These are phyloP conservation scores for Orius insidiosus DNA, from an alignment of 1,140 invertebrate genomes.

Conservation along the genomic window DNA sequence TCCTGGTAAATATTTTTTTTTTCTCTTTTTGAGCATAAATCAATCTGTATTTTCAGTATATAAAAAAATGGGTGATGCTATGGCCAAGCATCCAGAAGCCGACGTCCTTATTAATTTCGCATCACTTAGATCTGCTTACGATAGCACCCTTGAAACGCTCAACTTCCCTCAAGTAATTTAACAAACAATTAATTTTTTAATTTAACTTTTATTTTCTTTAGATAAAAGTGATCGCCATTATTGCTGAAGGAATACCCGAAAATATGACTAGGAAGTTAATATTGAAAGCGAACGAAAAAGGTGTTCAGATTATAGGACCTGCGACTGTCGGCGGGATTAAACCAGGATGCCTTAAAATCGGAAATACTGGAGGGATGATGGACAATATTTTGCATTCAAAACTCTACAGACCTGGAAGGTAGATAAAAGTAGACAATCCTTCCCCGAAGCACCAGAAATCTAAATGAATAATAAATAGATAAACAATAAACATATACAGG, in stretches of 20 bases:
- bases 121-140: constrained; percentile 91
- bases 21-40: constrained; percentile 19
- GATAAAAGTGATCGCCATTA: constrained; percentile 94
- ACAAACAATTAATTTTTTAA: constrained; percentile 4
- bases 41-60: constrained; percentile 51
- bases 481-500: too few species aligned
- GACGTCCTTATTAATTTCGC: constrained; percentile 98
- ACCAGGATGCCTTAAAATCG: constrained; percentile 98
- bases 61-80: constrained; percentile 93
- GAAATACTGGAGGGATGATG: constrained; percentile 99
- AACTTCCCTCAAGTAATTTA: constrained; percentile 58
- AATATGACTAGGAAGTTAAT: constrained; percentile 94
- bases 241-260: constrained; percentile 97
- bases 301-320: constrained; percentile 82
- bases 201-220: constrained; percentile 22
- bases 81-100: constrained; percentile 86
- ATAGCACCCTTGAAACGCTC: constrained; percentile 87
- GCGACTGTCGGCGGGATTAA: constrained; percentile 97
- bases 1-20: constrained; percentile 32
- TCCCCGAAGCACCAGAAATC: too few species aligned
- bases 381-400: constrained; percentile 98
- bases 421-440: constrained; percentile 6
- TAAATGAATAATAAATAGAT: too few species aligned
- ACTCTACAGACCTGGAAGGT: constrained; percentile 80
- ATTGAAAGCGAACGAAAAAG: constrained; percentile 62